Evolutionary conservation across 2,888 invertebrate species (phyloP).

Genomic region (Rapana venosa): DNA sequence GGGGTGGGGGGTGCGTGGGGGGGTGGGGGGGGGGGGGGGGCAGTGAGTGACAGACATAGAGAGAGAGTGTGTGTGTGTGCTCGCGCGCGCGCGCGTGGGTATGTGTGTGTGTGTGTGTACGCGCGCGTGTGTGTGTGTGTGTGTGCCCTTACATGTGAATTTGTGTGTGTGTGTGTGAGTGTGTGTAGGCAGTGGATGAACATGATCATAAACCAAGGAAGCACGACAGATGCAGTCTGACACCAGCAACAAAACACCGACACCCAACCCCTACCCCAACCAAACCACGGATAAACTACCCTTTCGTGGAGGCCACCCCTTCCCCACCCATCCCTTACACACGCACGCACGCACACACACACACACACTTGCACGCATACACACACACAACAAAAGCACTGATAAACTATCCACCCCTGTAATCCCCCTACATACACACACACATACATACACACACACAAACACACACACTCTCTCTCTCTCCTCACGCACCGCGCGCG

Average conservation of each 20-base stretch:
- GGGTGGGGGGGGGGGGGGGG: too few species aligned
- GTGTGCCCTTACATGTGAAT: not conserved
- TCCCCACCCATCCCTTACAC: too few species aligned
- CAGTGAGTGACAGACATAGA: too few species aligned
- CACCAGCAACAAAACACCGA: not conserved
- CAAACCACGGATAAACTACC: too few species aligned
- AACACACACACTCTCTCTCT: not conserved
- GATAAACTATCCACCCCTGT: too few species aligned
- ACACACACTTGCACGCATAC: not conserved
- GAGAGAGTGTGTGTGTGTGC: not conserved
- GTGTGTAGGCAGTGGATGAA: not conserved
- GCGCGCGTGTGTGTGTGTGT: not conserved
- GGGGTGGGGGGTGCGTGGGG: too few species aligned
- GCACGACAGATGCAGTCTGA: not conserved
- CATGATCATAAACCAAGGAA: not conserved
- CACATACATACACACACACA: not conserved
- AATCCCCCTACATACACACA: not conserved
- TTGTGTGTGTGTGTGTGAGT: not conserved
- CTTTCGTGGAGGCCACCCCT: too few species aligned
- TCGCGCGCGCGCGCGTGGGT: not conserved
- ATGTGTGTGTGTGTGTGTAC: not conserved
- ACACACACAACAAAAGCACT: not conserved
- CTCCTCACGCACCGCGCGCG: not conserved
- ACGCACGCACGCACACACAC: not conserved
- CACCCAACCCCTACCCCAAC: not conserved